Conservation (phyloP, 2,888 invertebrate species). For the Chaitophorus viminalis region DNA sequence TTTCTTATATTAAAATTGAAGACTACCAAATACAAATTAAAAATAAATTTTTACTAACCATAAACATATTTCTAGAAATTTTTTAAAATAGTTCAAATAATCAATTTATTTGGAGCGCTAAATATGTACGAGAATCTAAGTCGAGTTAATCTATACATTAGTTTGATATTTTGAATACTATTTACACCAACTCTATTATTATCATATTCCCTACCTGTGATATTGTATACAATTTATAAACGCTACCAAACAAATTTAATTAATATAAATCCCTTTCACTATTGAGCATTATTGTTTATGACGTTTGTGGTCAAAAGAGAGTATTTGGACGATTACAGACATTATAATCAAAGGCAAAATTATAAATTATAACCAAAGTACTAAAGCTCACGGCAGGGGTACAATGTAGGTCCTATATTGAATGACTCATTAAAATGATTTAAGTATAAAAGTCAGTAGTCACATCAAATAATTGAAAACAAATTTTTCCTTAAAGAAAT, state of each 20-base stretch:
- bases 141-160: neutral
- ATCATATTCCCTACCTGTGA: neutral
- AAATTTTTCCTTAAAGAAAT: neutral
- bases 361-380: too few relatives aligned
- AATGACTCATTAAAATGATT: conserved; percentile 12
- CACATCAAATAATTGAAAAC: neutral
- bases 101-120: neutral
- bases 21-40: too few relatives aligned
- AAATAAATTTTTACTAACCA: too few relatives aligned
- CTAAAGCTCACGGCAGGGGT: neutral
- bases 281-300: conserved; percentile 52
- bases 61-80: too few relatives aligned
- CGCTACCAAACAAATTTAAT: too few relatives aligned
- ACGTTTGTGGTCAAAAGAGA: conserved; percentile 39
- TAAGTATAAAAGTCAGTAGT: neutral
- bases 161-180: conserved; percentile 7
- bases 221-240: conserved; percentile 18
- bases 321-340: neutral
- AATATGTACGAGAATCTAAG: neutral
- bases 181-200: neutral
- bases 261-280: neutral
- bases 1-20: too few relatives aligned
- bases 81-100: neutral
- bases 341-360: neutral
- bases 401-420: neutral